A percentile compares a stretch with the other conserved stretches of the same genome.
phyloP scores from a whole-genome alignment of 2,888 invertebrate species.

The Lysandra coridon region DNA sequence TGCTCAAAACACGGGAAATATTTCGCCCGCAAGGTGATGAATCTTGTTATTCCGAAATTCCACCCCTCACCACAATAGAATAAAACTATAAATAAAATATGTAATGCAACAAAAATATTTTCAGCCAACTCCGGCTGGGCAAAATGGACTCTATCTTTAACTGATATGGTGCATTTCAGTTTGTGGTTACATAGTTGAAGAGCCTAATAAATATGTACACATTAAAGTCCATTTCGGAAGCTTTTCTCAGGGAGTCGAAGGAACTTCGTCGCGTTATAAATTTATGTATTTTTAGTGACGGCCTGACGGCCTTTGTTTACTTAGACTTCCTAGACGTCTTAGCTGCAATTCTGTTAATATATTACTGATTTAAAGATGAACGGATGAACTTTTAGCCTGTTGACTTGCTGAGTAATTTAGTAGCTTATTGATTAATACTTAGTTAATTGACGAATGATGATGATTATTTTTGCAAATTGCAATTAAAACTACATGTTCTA shows the following conservation, averaged over 20 bases:
- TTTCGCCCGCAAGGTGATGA: background rate
- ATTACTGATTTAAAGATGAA: background rate
- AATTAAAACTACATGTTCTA: no score
- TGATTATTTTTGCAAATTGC: no score
- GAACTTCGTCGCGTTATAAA: slow-evolving; percentile 18
- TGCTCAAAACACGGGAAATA: background rate
- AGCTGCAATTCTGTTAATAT: background rate
- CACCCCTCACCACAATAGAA: slow-evolving; percentile 13
- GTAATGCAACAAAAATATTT: slow-evolving; percentile 29
- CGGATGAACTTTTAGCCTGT: background rate
- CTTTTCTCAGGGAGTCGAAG: slow-evolving; percentile 16
- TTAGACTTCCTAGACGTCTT: slow-evolving; percentile 3
- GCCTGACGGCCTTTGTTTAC: slow-evolving; percentile 5
- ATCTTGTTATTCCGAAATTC: slow-evolving; percentile 17
- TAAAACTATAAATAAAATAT: slow-evolving; percentile 28
- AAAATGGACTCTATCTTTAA: background rate
- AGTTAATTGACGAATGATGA: no score
- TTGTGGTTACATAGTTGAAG: background rate
- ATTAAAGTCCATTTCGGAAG: slow-evolving; percentile 23
- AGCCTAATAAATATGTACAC: slow-evolving; percentile 31
- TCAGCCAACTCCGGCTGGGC: background rate
- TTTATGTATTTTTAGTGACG: slow-evolving; percentile 16
- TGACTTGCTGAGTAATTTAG: no score
- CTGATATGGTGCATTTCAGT: background rate
- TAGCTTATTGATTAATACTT: no score